A percentile compares a stretch with the other conserved stretches of the same genome.
These are phyloP conservation scores for Grantiella picta DNA, from an alignment of 2,113 vertebrate genomes.

Conservation along the genomic window DNA sequence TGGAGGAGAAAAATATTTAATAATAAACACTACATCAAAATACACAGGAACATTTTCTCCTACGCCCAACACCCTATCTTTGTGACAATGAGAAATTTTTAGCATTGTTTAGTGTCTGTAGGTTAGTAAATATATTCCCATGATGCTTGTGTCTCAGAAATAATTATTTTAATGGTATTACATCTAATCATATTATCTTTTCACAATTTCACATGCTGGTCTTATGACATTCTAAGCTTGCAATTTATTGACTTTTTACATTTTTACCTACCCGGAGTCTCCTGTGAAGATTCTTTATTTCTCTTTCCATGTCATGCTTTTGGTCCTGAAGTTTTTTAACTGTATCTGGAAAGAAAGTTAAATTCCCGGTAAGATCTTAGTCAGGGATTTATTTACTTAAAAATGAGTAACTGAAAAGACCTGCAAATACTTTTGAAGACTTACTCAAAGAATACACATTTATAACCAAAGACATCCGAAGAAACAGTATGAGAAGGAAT, in stretches of 20 bases:
- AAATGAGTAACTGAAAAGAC: neutral
- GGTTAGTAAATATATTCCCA: neutral
- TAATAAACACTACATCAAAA: neutral
- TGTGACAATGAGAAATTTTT: neutral
- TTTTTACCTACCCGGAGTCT: slow-evolving; percentile 82
- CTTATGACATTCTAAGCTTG: neutral
- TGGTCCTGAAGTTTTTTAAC: slow-evolving; percentile 97
- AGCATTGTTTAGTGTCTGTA: neutral
- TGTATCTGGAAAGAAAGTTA: slow-evolving; percentile 74
- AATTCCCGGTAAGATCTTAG: neutral
- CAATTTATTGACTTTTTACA: neutral
- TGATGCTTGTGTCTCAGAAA: neutral
- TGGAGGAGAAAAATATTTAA: neutral
- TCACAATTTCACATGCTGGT: neutral
- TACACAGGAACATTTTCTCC: neutral
- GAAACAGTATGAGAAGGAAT: neutral
- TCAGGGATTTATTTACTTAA: neutral
- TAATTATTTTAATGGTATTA: neutral
- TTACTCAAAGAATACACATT: neutral
- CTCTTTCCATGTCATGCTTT: slow-evolving; percentile 95
- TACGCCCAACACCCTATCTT: fast-evolving
- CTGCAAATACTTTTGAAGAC: neutral
- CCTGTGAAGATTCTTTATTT: slow-evolving; percentile 94
- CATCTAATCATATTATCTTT: neutral
- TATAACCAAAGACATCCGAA: neutral